A percentile compares a stretch with the other conserved stretches of the same genome.
Conservation (phyloP, 2,888 invertebrate species). For the Agapetus fuscipes region DNA sequence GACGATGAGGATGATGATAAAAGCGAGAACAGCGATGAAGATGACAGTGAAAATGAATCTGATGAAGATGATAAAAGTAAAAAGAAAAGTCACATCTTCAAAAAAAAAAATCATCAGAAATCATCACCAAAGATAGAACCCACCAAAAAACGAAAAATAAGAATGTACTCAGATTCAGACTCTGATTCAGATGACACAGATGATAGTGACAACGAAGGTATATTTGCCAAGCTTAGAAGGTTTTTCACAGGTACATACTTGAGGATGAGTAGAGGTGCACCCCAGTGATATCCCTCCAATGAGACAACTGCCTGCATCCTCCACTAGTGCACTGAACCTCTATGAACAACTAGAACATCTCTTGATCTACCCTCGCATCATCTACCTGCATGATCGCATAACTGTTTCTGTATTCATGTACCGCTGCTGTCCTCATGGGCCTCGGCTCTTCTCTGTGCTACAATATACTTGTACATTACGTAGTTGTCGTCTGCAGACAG, state of each 20-base stretch:
- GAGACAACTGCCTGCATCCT: conserved; percentile 3
- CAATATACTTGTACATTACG: conserved; percentile 20
- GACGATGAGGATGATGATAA: conserved; percentile 34
- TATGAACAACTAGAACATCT: conserved; percentile 1
- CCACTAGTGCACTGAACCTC: not conserved
- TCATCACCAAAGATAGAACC: not conserved
- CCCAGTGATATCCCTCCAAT: conserved; percentile 27
- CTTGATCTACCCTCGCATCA: conserved; percentile 10
- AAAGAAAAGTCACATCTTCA: not conserved
- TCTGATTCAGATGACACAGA: conserved; percentile 24
- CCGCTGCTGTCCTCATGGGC: too few relatives aligned
- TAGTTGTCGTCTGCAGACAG: conserved; percentile 60
- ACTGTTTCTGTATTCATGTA: conserved; percentile 4
- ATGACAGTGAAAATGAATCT: conserved; percentile 35
- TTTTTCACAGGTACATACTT: conserved; percentile 47
- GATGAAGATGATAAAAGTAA: conserved; percentile 24
- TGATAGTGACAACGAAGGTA: conserved; percentile 27
- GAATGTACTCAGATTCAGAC: conserved; percentile 24
- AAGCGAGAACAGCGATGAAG: conserved; percentile 34
- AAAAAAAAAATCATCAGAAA: not conserved
- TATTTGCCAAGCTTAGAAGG: conserved; percentile 43
- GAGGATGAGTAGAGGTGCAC: conserved; percentile 33
- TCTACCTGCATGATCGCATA: conserved; percentile 19
- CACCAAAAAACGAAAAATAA: conserved; percentile 16
- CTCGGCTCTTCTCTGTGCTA: conserved; percentile 3